Percentiles rank a stretch among this genome's conserved stretches.
Evolutionary conservation across 2,888 invertebrate genomes (phyloP).

Genomic region (Sclerodermus sp.): DNA sequence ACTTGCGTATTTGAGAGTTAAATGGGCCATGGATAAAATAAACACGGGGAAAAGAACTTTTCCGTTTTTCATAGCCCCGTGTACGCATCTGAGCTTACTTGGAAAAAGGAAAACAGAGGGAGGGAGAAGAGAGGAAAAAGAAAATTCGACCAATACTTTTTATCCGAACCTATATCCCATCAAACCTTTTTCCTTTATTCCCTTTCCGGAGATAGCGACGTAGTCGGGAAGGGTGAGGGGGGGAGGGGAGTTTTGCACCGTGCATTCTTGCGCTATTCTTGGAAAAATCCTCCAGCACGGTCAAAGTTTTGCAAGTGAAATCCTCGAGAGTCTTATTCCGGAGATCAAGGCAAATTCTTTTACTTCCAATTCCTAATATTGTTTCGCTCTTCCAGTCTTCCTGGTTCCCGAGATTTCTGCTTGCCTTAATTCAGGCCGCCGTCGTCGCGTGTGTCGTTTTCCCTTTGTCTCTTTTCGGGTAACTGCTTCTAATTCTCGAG

Average conservation of each 20-base stretch:
- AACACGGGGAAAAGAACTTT: conserved; percentile 29
- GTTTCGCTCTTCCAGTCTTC: conserved; percentile 10
- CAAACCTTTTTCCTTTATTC: conserved; percentile 18
- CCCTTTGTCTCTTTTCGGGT: no score
- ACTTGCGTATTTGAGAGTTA: conserved; percentile 33
- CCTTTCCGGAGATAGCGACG: neutral
- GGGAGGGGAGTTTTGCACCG: conserved; percentile 5
- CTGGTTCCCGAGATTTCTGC: neutral
- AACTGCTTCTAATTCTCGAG: no score
- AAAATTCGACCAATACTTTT: conserved; percentile 26
- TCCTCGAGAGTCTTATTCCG: conserved; percentile 21
- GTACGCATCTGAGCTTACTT: conserved; percentile 4
- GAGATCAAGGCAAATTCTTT: conserved; percentile 29
- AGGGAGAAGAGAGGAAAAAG: conserved; percentile 10
- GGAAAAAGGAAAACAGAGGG: conserved; percentile 10
- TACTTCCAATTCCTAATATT: conserved; percentile 17
- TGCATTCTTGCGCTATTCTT: conserved; percentile 1
- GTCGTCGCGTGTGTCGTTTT: no score
- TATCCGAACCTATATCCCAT: conserved; percentile 16
- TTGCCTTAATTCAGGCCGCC: neutral
- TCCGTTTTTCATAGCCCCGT: neutral
- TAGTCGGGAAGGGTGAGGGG: no score
- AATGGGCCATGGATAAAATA: conserved; percentile 46
- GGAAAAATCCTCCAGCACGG: conserved; percentile 30
- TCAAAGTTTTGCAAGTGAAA: conserved; percentile 26